These are phyloP conservation scores for Macrosoma leucophasiata DNA, from an alignment of 2,888 invertebrate genomes.

Conservation along the genomic window DNA sequence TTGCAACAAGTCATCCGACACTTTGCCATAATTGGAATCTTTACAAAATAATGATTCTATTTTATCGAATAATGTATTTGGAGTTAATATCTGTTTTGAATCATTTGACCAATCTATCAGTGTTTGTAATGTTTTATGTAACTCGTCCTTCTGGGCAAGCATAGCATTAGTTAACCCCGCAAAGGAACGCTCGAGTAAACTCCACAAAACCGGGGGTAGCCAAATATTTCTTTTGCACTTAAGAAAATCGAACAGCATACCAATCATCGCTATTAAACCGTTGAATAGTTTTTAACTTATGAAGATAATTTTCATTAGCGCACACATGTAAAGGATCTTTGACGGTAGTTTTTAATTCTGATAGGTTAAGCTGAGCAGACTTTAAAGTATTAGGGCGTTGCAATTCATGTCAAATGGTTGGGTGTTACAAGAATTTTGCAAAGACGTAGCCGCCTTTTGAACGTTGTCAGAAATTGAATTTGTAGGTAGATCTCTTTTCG, in stretches of 20 bases:
- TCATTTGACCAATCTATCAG: slow-evolving; percentile 1
- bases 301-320: slow-evolving; percentile 4
- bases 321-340: slow-evolving; percentile 9
- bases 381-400: too few relatives aligned
- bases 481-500: neutral
- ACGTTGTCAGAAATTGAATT: too few relatives aligned
- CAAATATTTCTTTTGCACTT: slow-evolving; percentile 14
- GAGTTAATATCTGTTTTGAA: neutral
- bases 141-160: slow-evolving; percentile 1
- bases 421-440: neutral
- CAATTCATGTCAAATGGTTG: too few relatives aligned
- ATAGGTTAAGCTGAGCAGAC: slow-evolving; percentile 6
- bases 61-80: slow-evolving; percentile 3
- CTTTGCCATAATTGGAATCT: slow-evolving; percentile 1
- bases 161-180: slow-evolving; percentile 2
- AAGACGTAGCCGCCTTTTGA: too few relatives aligned
- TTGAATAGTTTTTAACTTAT: slow-evolving; percentile 4
- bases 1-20: slow-evolving; percentile 4
- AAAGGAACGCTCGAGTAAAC: slow-evolving; percentile 5
- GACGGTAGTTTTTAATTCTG: slow-evolving; percentile 5
- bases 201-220: slow-evolving; percentile 12
- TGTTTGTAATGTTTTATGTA: neutral
- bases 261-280: slow-evolving; percentile 9
- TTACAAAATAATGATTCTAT: slow-evolving; percentile 3
- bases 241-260: slow-evolving; percentile 11